Conservation (phyloP, 2,888 invertebrate genomes). For the Syritta pipiens region DNA sequence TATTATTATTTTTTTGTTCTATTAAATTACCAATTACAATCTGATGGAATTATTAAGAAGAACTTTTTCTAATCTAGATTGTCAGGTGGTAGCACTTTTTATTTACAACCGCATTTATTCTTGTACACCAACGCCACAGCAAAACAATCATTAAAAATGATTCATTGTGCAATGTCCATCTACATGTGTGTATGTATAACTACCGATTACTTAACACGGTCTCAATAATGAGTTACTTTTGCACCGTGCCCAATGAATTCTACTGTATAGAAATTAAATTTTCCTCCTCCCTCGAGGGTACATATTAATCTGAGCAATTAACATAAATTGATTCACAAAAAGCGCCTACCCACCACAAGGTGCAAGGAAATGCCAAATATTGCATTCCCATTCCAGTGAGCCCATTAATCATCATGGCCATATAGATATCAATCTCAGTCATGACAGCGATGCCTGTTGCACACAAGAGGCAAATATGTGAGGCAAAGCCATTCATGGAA, state of each 20-base stretch:
- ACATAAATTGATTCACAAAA: slow-evolving; percentile 12
- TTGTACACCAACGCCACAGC: neutral
- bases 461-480: slow-evolving; percentile 3
- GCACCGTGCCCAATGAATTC: slow-evolving; percentile 31
- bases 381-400: slow-evolving; percentile 22
- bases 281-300: neutral
- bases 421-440: slow-evolving; percentile 17
- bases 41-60: neutral
- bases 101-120: neutral
- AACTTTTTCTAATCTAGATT: neutral
- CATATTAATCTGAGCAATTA: slow-evolving; percentile 18
- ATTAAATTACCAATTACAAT: neutral
- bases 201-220: slow-evolving; percentile 42
- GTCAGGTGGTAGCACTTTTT: neutral
- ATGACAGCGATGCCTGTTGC: slow-evolving; percentile 22
- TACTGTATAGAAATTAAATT: slow-evolving; percentile 1
- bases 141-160: slow-evolving; percentile 3
- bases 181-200: no score
- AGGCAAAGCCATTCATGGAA: slow-evolving; percentile 5
- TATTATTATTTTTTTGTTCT: no score
- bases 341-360: neutral
- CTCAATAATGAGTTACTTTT: slow-evolving; percentile 40
- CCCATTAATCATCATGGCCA: slow-evolving; percentile 34
- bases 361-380: slow-evolving; percentile 29
- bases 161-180: slow-evolving; percentile 1